A percentile compares a stretch with the other conserved stretches of the same genome.
phyloP scores from a whole-genome alignment of 2,888 invertebrate genomes.

The Caenorhabditis angaria region DNA sequence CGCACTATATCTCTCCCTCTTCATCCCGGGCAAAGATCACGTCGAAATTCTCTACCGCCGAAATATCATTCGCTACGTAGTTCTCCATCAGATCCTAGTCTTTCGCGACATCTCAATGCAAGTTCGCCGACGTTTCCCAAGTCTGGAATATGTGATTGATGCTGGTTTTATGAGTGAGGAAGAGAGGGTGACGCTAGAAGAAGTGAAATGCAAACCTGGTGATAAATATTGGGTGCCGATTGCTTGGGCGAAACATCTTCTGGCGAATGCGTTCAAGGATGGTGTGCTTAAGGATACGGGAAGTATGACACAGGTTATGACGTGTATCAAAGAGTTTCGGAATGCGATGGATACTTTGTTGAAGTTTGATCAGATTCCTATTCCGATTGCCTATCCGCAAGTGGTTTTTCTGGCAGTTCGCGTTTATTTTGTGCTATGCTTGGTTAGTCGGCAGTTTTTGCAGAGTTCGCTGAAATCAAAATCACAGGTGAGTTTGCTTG shows the following conservation, averaged over 20 bases:
- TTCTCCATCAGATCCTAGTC: slow-evolving; percentile 51
- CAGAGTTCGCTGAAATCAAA: too few relatives aligned
- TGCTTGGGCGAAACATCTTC: slow-evolving; percentile 57
- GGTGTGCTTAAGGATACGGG: slow-evolving; percentile 14
- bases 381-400: slow-evolving; percentile 55
- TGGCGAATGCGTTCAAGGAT: slow-evolving; percentile 19
- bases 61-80: slow-evolving; percentile 48
- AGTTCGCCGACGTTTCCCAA: slow-evolving; percentile 60
- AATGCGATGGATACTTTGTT: slow-evolving; percentile 45
- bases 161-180: slow-evolving; percentile 43
- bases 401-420: slow-evolving; percentile 58
- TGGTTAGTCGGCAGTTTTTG: slow-evolving; percentile 51
- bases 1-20: slow-evolving; percentile 43
- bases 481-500: too few relatives aligned
- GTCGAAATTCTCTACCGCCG: slow-evolving; percentile 38
- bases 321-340: slow-evolving; percentile 47
- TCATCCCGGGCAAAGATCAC: slow-evolving; percentile 41
- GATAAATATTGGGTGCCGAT: slow-evolving; percentile 68
- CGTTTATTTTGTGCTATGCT: slow-evolving; percentile 52
- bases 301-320: neutral
- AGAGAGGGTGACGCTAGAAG: slow-evolving; percentile 48
- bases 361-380: slow-evolving; percentile 55
- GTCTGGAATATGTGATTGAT: slow-evolving; percentile 49
- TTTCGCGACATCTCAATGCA: slow-evolving; percentile 64
- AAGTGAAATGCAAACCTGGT: slow-evolving; percentile 34